A percentile compares a stretch with the other conserved stretches of the same genome.
These are phyloP conservation scores for Arctopsyche grandis DNA, from an alignment of 1,140 invertebrate genomes.

Conservation along the genomic window DNA sequence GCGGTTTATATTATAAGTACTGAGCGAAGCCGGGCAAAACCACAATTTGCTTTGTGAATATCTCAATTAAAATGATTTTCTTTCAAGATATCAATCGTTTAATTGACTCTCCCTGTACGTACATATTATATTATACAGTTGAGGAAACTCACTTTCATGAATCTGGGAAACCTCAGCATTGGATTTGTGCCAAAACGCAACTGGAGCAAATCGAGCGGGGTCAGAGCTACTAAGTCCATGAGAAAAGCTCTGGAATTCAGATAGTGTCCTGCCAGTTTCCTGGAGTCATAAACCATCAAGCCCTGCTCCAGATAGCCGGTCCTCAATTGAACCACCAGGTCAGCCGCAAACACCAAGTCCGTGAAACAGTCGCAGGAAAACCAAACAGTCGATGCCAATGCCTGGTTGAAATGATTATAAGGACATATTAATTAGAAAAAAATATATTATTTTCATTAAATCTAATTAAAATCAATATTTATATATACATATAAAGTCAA, in stretches of 20 bases:
- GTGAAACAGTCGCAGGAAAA: conserved; percentile 82
- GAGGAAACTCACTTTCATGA: conserved; percentile 73
- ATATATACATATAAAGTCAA: too few species aligned
- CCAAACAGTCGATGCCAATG: conserved; percentile 78
- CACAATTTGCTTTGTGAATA: too few species aligned
- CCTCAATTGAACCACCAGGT: conserved; percentile 89
- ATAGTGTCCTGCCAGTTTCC: conserved; percentile 90
- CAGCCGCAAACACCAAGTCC: conserved; percentile 87
- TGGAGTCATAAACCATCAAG: conserved; percentile 91
- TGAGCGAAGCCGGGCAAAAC: too few species aligned
- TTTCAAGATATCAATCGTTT: too few species aligned
- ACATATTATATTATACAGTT: too few species aligned
- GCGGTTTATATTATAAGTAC: too few species aligned
- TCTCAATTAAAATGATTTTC: too few species aligned
- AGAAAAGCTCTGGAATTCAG: conserved; percentile 85
- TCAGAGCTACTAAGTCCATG: conserved; percentile 84
- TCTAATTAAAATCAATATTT: too few species aligned
- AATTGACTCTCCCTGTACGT: too few species aligned
- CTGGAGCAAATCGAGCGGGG: conserved; percentile 89
- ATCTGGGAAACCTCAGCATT: conserved; percentile 84
- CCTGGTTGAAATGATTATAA: conserved; percentile 66
- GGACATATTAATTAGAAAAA: conserved; percentile 22
- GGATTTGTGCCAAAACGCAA: conserved; percentile 81
- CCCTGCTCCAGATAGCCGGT: conserved; percentile 97
- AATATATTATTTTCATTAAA: conserved; percentile 2